Evolutionary conservation across 30 jellyfish, hydroid and myxozoan genomes (phyloP).

Genomic region (Aurelia aurita): DNA sequence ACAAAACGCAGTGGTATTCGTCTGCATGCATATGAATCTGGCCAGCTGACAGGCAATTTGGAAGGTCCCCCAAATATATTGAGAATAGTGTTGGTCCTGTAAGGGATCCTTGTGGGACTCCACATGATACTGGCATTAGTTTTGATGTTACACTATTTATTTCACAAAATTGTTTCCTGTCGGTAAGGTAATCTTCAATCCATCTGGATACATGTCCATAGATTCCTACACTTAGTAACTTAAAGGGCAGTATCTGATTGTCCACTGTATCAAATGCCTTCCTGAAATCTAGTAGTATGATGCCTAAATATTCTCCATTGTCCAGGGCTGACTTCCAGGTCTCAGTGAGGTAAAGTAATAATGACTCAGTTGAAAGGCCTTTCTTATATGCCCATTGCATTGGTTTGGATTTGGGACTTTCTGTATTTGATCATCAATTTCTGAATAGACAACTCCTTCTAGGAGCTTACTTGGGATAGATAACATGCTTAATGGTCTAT

Average conservation of each 20-base stretch:
- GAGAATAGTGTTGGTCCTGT: conserved; percentile 38
- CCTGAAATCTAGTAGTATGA: conserved; percentile 30
- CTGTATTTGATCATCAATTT: conserved; percentile 16
- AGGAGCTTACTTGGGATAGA: too few relatives aligned
- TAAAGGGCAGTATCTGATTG: conserved; percentile 15
- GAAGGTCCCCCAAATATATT: conserved; percentile 31
- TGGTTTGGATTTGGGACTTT: conserved; percentile 1
- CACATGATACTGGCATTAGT: conserved; percentile 3
- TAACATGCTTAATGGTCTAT: too few relatives aligned
- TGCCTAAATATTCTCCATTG: conserved; percentile 14
- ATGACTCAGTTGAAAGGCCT: conserved; percentile 32
- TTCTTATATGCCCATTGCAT: conserved; percentile 42
- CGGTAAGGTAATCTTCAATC: conserved; percentile 7
- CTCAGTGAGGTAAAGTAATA: conserved; percentile 34
- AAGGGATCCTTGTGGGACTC: conserved; percentile 50
- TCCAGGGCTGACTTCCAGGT: conserved; percentile 44
- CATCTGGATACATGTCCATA: background rate
- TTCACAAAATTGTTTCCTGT: conserved; percentile 15
- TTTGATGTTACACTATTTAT: conserved; percentile 8
- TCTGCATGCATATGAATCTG: conserved; percentile 41
- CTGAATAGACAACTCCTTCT: background rate
- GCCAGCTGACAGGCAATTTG: conserved; percentile 23
- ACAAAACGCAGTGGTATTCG: conserved; percentile 4
- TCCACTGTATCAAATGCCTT: conserved; percentile 31
- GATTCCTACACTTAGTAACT: conserved; percentile 7